These are phyloP conservation scores for Deilephila elpenor DNA, from an alignment of 2,888 invertebrate genomes.

Conservation along the genomic window DNA sequence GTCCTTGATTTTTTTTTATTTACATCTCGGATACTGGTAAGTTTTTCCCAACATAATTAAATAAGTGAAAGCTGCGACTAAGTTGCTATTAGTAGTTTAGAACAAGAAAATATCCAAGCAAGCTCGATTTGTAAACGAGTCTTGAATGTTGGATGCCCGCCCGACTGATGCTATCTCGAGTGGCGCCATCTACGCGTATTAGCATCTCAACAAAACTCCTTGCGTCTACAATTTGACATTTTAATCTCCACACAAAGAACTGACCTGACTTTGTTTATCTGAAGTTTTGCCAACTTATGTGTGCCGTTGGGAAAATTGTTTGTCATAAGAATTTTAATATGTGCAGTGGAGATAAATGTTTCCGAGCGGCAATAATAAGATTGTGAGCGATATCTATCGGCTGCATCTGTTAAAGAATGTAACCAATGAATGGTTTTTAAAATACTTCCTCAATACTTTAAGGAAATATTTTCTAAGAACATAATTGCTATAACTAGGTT, in stretches of 20 bases:
- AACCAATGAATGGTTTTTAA: constrained; percentile 15
- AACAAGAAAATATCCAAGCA: constrained; percentile 35
- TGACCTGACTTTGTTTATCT: constrained; percentile 76
- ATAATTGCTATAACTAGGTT: background rate
- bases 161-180: constrained; percentile 60
- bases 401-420: constrained; percentile 27
- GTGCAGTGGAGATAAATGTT: constrained; percentile 22
- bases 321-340: constrained; percentile 24
- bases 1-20: background rate
- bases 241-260: constrained; percentile 74
- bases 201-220: constrained; percentile 69
- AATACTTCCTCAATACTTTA: constrained; percentile 1
- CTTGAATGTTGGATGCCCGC: constrained; percentile 41
- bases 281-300: constrained; percentile 49
- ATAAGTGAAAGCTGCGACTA: constrained; percentile 26
- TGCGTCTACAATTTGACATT: constrained; percentile 69
- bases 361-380: constrained; percentile 23
- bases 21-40: background rate
- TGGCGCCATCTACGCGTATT: constrained; percentile 72
- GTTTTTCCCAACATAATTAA: constrained; percentile 2
- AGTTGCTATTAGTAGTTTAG: constrained; percentile 20
- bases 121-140: constrained; percentile 42
- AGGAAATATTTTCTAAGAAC: background rate
- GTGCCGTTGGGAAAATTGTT: constrained; percentile 38
- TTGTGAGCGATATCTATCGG: constrained; percentile 20